These are phyloP conservation scores for Callocephalon fimbriatum DNA, from an alignment of 2,113 vertebrate genomes.

Conservation along the genomic window DNA sequence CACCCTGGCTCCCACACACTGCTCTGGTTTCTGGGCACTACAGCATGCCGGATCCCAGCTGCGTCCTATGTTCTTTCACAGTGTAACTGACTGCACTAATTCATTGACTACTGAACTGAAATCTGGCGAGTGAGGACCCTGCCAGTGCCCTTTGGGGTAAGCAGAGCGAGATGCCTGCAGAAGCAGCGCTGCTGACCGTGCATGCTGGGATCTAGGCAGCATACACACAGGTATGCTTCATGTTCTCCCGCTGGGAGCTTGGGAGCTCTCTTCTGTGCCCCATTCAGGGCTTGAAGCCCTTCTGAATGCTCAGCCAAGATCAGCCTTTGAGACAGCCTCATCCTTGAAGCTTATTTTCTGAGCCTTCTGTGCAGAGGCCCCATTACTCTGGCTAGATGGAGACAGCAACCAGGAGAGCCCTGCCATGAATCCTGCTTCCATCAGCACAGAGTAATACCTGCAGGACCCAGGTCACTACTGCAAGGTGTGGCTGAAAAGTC, in stretches of 20 bases:
- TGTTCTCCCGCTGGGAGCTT: background rate
- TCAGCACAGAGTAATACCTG: background rate
- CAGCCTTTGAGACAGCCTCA: background rate
- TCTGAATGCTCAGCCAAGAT: background rate
- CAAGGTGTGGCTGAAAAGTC: background rate
- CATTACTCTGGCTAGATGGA: background rate
- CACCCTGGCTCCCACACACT: background rate
- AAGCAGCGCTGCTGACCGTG: background rate
- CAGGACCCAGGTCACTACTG: background rate
- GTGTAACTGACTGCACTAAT: background rate
- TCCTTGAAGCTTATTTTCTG: background rate
- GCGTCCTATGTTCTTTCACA: too few relatives aligned
- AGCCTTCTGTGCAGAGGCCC: background rate
- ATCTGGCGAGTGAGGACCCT: rapidly evolving
- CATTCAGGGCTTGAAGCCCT: rapidly evolving
- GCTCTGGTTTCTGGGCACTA: background rate
- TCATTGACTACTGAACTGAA: background rate
- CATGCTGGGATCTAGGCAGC: background rate
- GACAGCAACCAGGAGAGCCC: background rate
- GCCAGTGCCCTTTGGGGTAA: background rate
- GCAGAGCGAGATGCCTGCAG: rapidly evolving
- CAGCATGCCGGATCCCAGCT: background rate
- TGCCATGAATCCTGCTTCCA: background rate
- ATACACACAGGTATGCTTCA: rapidly evolving
- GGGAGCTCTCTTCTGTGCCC: background rate